Percentiles rank a stretch among this genome's conserved stretches.
Evolutionary conservation across 2,888 invertebrate genomes (phyloP).

Genomic region (Bembecia ichneumoniformis): DNA sequence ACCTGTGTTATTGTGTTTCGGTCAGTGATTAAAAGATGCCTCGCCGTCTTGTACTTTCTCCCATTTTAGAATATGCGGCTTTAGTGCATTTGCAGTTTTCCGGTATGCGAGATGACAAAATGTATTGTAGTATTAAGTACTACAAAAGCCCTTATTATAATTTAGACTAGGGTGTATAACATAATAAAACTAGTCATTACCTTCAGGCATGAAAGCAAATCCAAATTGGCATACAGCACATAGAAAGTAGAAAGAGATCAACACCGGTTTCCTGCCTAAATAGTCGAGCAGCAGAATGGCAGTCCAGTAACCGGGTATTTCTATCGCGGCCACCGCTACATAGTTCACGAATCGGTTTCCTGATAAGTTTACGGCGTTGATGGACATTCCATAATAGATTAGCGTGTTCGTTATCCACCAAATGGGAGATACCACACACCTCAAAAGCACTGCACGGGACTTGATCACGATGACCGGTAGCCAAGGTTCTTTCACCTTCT

Average conservation of each 20-base stretch:
- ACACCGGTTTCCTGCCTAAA: slow-evolving; percentile 75
- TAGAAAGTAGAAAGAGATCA: slow-evolving; percentile 73
- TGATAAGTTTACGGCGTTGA: slow-evolving; percentile 77
- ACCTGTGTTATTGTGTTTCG: too few relatives aligned
- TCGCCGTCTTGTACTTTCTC: too few relatives aligned
- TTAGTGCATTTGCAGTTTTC: too few relatives aligned
- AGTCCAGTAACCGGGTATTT: slow-evolving; percentile 80
- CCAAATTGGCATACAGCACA: slow-evolving; percentile 75
- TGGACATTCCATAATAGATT: slow-evolving; percentile 79
- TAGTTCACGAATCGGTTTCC: slow-evolving; percentile 80
- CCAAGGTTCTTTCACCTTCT: slow-evolving; percentile 46
- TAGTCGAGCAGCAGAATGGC: slow-evolving; percentile 76
- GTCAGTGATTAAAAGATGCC: too few relatives aligned
- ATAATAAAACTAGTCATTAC: slow-evolving; percentile 26
- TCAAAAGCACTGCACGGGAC: slow-evolving; percentile 34
- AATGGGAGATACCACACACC: slow-evolving; percentile 59
- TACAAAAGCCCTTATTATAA: too few relatives aligned
- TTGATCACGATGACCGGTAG: slow-evolving; percentile 37
- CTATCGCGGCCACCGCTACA: slow-evolving; percentile 75
- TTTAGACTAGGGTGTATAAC: too few relatives aligned
- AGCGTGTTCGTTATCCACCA: slow-evolving; percentile 81
- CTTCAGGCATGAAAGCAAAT: slow-evolving; percentile 72
- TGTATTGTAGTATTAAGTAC: too few relatives aligned
- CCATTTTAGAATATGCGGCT: too few relatives aligned
- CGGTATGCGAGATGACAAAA: too few relatives aligned